phyloP scores from a whole-genome alignment of 1,140 invertebrate genomes.

The Lithobius niger region DNA sequence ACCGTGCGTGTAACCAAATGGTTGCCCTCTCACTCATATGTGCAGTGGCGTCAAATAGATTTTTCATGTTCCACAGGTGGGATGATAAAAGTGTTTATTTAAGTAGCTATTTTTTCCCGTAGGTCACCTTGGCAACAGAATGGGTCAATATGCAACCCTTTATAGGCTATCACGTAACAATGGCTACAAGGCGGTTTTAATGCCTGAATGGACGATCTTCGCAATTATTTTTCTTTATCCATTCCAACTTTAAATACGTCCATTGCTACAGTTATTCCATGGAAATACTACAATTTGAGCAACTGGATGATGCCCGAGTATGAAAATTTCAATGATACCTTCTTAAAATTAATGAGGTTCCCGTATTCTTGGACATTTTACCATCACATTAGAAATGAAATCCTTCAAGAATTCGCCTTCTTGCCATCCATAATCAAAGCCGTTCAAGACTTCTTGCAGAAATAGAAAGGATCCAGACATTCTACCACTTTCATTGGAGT shows the following conservation, averaged over 20 bases:
- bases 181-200: no score
- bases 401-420: conserved; percentile 1
- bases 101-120: no score
- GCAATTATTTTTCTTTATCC: no score
- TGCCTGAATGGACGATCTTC: no score
- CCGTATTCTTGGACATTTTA: conserved; percentile 11
- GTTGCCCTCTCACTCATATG: no score
- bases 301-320: conserved; percentile 2
- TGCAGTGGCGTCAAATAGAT: no score
- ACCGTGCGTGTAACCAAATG: no score
- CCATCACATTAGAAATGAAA: conserved; percentile 6
- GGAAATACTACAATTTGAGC: not conserved
- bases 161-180: no score
- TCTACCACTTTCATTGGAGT: conserved; percentile 35
- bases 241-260: not conserved
- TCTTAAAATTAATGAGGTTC: not conserved
- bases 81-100: no score
- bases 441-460: not conserved
- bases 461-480: not conserved
- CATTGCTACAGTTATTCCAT: not conserved
- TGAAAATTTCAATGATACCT: not conserved
- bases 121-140: no score
- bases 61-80: no score
- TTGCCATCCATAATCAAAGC: not conserved
- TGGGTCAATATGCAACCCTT: no score